Evolutionary conservation across 2,113 vertebrate species (phyloP), one percentile per base, ranked within the genome.

Genomic region (Benitochromis conjunctus): DNA sequence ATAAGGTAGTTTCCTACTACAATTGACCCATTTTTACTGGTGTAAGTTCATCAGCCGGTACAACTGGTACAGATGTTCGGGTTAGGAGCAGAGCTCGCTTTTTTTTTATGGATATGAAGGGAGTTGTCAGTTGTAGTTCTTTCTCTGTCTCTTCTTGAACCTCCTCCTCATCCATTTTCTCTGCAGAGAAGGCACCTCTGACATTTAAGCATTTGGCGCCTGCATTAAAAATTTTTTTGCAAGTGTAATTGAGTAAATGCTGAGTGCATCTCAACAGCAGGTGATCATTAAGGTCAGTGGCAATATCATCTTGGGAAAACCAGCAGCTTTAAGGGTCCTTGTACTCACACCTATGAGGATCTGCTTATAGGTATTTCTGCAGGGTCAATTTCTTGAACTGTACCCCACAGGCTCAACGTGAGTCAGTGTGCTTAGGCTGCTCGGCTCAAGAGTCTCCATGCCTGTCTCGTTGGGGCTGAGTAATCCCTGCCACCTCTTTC

Each of bases 1-100:
- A 94, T 82, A 86, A 78, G 62, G 81, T 80, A 80, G 53, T 1
- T 79, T 86, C 62, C 87, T 80, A 83, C 91, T 88, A 82, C 58
- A 91, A 83, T 13, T 94, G 94, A 95, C 93, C 94, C 93, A 87
- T 86, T 88, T 92, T 94, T 92, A 91, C 91, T 89, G 81, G 89
- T 92, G 92, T 94, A 92, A 91, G 74, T 91, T 88, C 71, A 9
- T 55, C 14, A 69, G 46, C 80, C 90, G n/a, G n/a, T n/a, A n/a
- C n/a, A 90, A 80, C 48, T 77, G 9, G 34, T 79, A 12, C 60
- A 91, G 84, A 86, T 51, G 57, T 86, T 88, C 46, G 38, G 21
- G 81, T 90, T 58, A 19, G 24, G 18, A 34, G 10, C 46, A 76
- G 26, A 76, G 46, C 18, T 76, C 16, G 41, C 18, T 66, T 1